phyloP scores from a whole-genome alignment of 1,140 invertebrate genomes.

The Paraescarpia echinospica region DNA sequence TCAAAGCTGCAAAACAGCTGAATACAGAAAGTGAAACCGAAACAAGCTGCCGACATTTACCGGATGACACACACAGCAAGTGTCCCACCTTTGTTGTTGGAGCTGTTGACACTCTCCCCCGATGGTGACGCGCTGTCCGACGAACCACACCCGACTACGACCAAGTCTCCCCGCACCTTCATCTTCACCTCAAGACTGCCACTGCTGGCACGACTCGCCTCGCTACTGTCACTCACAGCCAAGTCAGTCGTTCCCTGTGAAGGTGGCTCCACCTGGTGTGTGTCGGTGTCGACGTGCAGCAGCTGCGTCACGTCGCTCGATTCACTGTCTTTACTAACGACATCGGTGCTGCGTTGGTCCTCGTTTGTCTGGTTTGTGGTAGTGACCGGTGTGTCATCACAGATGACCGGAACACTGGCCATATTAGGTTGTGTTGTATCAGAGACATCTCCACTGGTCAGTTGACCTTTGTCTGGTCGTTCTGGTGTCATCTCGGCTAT shows the following conservation, averaged over 20 bases:
- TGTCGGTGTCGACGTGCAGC: not conserved
- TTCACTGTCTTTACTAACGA: not conserved
- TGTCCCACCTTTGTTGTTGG: not conserved
- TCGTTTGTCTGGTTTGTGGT: not conserved
- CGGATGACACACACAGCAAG: not conserved
- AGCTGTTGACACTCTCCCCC: not conserved
- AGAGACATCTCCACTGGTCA: not conserved
- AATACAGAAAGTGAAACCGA: no score
- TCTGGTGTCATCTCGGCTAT: not conserved
- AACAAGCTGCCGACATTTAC: no score
- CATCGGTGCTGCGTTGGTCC: not conserved
- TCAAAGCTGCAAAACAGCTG: no score
- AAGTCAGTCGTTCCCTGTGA: not conserved
- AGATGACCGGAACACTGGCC: not conserved
- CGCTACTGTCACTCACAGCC: not conserved
- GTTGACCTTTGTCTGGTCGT: not conserved
- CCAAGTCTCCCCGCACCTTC: slow-evolving; percentile 50
- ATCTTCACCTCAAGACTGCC: slow-evolving; percentile 37
- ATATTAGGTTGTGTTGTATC: not conserved
- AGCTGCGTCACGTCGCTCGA: not conserved
- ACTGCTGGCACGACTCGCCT: not conserved
- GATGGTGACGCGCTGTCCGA: not conserved
- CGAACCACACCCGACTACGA: slow-evolving; percentile 43
- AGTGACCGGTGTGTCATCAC: not conserved
- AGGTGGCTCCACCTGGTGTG: not conserved